Evolutionary conservation across 2,888 invertebrate species (phyloP), one percentile per base, ranked within the genome.

Genomic region (Dasysyrphus albostriatus): DNA sequence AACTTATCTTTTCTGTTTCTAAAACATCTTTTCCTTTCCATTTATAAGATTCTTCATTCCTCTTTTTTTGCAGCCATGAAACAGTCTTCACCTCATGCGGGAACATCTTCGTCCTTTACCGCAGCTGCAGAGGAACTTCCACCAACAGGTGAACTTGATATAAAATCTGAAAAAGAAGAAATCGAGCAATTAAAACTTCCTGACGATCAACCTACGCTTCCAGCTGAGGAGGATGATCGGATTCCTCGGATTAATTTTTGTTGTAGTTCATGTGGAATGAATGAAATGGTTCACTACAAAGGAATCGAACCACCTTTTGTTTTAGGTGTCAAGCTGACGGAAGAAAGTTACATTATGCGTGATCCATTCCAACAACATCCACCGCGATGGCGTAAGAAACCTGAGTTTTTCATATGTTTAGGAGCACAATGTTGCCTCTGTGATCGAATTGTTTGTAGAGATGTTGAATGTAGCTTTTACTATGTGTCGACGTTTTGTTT

Each of bases 291-390:
- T 76, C 95, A 97, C 89, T 98, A 96, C 90, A 96, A 95, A 92
- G 98, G 98, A 29, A 93, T 92, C 14, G 94, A 94, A 83, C 97
- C 97, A 32, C 95, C 96, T 4, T 97, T 97, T 91, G 94, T 95
- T 3, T 94, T 95, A 88, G 92, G 92, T 0, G 93, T 96, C 49
- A 91, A 93, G 44, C 94, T 97, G 75, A 93, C 94, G 88, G 97
- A 97, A 91, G 94, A 96, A 42, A 95, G 95, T 84, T 98, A 96
- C 92, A 92, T 97, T 0, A 96, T 97, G 94, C 96, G 96, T 90
- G 98, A 98, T 93, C 98, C 98, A 0, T 98, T 98, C 90, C 94
- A 95, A 89, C 94, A 96, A 2, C 95, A 95, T 7, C 91, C 92
- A 7, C 89, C 90, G 0, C 89, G 90, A 24, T 89, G 90, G 89